Conservation (phyloP, 2,888 invertebrate genomes). For the Thymelicus acteon region DNA sequence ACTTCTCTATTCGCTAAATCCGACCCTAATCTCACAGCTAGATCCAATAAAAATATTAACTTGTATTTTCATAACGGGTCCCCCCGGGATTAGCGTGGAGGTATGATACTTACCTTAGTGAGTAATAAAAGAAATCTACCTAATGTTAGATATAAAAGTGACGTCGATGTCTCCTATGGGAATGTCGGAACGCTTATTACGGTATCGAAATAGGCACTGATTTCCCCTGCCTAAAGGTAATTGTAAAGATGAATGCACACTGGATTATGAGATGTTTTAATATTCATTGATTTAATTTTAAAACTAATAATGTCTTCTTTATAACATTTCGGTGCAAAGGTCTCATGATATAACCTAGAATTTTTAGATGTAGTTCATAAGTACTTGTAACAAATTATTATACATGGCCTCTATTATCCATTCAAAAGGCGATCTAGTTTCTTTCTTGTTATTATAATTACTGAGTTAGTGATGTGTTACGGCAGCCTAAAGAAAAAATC, state of each 20-base stretch:
- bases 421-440: no score
- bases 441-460: no score
- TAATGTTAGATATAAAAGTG: conserved; percentile 37
- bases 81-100: conserved; percentile 38
- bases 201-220: conserved; percentile 37
- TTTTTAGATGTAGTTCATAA: no score
- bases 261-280: neutral
- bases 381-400: no score
- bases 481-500: no score
- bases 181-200: conserved; percentile 38
- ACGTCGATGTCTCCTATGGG: conserved; percentile 37
- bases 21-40: conserved; percentile 29
- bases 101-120: conserved; percentile 26
- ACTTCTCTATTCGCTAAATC: conserved; percentile 25
- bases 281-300: no score
- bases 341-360: no score
- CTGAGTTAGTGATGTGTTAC: no score
- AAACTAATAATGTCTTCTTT: no score
- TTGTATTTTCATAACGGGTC: conserved; percentile 35
- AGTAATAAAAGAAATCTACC: conserved; percentile 37
- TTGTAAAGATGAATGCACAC: neutral
- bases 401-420: no score
- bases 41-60: conserved; percentile 37
- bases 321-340: no score
- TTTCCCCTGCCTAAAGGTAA: conserved; percentile 10